phyloP scores from a whole-genome alignment of 2,113 vertebrate species.

The Dromaius novaehollandiae region DNA sequence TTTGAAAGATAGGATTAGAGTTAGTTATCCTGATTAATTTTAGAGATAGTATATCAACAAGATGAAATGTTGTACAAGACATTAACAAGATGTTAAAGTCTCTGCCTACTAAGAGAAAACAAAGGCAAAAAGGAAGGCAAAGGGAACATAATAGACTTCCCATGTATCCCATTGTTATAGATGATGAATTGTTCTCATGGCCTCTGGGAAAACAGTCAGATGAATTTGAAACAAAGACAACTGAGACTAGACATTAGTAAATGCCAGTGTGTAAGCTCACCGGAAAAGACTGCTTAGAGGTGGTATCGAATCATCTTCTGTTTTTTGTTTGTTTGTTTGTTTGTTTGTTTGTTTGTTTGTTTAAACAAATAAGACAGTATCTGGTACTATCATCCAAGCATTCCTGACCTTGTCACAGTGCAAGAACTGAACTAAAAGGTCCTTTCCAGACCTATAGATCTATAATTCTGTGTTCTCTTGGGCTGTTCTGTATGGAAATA shows the following conservation, averaged over 20 bases:
- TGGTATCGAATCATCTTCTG: not conserved
- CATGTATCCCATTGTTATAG: not conserved
- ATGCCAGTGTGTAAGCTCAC: not conserved
- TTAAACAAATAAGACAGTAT: not conserved
- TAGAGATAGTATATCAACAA: not conserved
- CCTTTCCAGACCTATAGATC: not conserved
- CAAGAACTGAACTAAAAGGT: not conserved
- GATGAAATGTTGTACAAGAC: not conserved
- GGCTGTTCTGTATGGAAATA: not conserved
- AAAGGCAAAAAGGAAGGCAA: not conserved
- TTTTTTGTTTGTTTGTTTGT: too few species aligned
- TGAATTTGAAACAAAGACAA: not conserved
- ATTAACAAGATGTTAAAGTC: not conserved
- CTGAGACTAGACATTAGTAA: not conserved
- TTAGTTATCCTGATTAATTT: not conserved
- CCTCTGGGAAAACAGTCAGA: not conserved
- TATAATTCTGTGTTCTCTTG: not conserved
- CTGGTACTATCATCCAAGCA: not conserved
- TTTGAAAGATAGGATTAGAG: not conserved
- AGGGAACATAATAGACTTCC: not conserved
- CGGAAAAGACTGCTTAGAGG: not conserved
- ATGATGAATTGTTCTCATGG: not conserved
- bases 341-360: not conserved
- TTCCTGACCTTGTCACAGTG: not conserved
- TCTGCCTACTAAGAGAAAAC: not conserved